Evolutionary conservation across 2,113 vertebrate genomes (phyloP).

Genomic region (Apeltes quadracus): DNA sequence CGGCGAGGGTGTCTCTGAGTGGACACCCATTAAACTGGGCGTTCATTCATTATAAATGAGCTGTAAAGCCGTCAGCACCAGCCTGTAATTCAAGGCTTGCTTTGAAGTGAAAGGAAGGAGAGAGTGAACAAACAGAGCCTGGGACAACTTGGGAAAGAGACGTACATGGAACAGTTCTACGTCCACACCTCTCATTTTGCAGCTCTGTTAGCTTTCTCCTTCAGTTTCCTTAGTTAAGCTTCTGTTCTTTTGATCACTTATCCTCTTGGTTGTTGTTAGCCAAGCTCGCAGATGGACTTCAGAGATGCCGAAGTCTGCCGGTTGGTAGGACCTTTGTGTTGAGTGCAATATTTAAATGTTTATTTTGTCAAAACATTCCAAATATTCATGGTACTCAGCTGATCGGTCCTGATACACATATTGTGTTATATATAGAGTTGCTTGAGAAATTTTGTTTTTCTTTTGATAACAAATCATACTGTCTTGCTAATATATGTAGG

Average conservation of each 20-base stretch:
- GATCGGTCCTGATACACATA: neutral
- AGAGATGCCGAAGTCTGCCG: neutral
- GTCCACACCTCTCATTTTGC: conserved; percentile 1
- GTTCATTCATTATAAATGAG: conserved; percentile 76
- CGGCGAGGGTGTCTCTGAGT: conserved; percentile 27
- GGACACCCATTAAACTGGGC: conserved; percentile 66
- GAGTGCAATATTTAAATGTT: too few species aligned
- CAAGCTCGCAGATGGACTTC: neutral
- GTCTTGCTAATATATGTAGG: too few species aligned
- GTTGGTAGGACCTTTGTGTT: neutral
- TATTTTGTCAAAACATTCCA: neutral
- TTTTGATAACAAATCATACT: too few species aligned
- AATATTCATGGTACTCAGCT: neutral
- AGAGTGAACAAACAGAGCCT: conserved; percentile 28
- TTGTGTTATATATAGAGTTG: too few species aligned
- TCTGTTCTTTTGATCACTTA: too few species aligned
- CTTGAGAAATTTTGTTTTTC: too few species aligned
- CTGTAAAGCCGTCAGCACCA: conserved; percentile 53
- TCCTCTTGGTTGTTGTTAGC: too few species aligned
- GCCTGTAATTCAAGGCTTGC: conserved; percentile 59
- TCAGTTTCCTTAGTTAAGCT: too few species aligned
- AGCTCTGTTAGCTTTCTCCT: neutral
- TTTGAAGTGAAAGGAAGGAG: conserved; percentile 66
- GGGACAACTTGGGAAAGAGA: conserved; percentile 20
- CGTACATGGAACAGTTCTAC: conserved; percentile 18